Evolutionary conservation across 2,888 invertebrate species (phyloP).

Genomic region (Toxonevra muliebris): DNA sequence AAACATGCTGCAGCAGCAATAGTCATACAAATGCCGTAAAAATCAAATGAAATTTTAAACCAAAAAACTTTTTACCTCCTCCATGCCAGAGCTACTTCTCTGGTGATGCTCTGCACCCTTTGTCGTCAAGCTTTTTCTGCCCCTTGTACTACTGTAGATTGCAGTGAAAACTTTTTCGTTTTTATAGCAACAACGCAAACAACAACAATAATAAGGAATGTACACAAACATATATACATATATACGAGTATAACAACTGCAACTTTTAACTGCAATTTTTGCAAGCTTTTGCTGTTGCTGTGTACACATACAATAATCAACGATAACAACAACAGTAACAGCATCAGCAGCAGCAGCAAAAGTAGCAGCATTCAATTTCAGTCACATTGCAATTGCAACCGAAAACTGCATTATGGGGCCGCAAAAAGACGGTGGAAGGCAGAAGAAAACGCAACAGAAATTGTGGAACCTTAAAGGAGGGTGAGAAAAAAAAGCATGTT

Average conservation of each 20-base stretch:
- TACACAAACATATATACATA: background rate
- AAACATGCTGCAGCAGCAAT: too few species aligned
- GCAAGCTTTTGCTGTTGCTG: too few species aligned
- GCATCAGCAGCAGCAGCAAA: background rate
- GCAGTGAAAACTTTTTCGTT: conserved; percentile 23
- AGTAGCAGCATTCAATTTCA: background rate
- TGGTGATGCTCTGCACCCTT: background rate
- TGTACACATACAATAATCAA: background rate
- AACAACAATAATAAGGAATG: conserved; percentile 12
- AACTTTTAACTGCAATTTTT: too few species aligned
- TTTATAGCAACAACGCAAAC: conserved; percentile 2
- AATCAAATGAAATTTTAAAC: conserved; percentile 28
- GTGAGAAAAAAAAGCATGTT: too few species aligned
- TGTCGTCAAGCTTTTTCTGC: background rate
- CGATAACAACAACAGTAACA: conserved; percentile 1
- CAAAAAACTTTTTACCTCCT: conserved; percentile 4
- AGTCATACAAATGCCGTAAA: conserved; percentile 4
- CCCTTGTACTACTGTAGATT: conserved; percentile 15
- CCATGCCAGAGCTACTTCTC: background rate
- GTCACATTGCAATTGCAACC: too few species aligned
- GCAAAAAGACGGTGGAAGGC: too few species aligned
- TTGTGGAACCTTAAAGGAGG: too few species aligned
- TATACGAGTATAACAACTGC: too few species aligned
- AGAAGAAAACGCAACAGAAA: too few species aligned
- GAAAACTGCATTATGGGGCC: too few species aligned